Evolutionary conservation across 2,113 vertebrate species (phyloP).

Genomic region (Malaclemys terrapin): DNA sequence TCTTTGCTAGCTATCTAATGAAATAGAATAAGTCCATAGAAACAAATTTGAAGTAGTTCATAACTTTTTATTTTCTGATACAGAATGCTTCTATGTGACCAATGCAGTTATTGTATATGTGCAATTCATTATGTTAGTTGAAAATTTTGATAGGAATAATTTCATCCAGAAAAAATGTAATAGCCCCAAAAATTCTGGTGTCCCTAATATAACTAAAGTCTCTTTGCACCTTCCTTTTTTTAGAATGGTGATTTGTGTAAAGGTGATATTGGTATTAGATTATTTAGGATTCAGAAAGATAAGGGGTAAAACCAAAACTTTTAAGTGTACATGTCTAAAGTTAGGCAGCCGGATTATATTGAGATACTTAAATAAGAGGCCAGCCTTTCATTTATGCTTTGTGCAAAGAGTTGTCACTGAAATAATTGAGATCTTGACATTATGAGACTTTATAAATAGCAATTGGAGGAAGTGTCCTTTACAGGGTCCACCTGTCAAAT

Average conservation of each 20-base stretch:
- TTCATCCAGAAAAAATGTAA: background rate
- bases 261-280: background rate
- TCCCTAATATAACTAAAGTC: background rate
- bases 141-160: background rate
- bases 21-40: background rate
- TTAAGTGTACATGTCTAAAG: background rate
- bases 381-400: background rate
- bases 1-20: background rate
- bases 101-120: background rate
- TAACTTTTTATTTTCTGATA: background rate
- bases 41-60: background rate
- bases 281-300: background rate
- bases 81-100: background rate
- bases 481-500: background rate
- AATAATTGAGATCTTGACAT: background rate
- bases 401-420: background rate
- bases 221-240: background rate
- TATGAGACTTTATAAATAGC: background rate
- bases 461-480: background rate
- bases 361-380: background rate
- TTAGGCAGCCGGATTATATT: background rate
- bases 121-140: background rate
- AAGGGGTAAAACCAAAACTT: background rate
- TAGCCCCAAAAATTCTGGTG: background rate
- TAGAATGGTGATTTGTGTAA: background rate